Percentiles rank a stretch among this genome's conserved stretches.
These are phyloP conservation scores for Antheraea assamensis DNA, from an alignment of 2,888 invertebrate genomes.

Conservation along the genomic window DNA sequence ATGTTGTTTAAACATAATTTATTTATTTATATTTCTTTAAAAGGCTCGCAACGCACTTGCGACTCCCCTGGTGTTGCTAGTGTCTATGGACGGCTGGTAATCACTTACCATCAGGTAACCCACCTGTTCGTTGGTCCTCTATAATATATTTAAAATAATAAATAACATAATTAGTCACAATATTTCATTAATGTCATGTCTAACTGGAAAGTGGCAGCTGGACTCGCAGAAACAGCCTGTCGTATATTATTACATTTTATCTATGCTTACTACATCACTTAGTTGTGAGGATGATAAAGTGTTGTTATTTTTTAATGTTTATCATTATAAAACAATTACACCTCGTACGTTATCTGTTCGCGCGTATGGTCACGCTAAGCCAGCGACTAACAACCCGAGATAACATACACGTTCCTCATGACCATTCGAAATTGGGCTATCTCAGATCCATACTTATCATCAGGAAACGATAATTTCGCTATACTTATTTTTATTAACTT, in stretches of 20 bases:
- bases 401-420: slow-evolving; percentile 20
- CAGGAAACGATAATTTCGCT: slow-evolving; percentile 15
- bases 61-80: too few species aligned
- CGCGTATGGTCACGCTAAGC: slow-evolving; percentile 59
- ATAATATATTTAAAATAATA: too few species aligned
- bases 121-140: too few species aligned
- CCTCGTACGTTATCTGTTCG: slow-evolving; percentile 42
- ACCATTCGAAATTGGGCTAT: slow-evolving; percentile 25
- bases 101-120: too few species aligned
- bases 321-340: slow-evolving; percentile 16
- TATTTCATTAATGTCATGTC: background rate
- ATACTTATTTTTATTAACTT: slow-evolving; percentile 9
- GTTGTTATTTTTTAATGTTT: slow-evolving; percentile 12
- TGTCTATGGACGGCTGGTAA: too few species aligned
- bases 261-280: background rate
- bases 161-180: background rate
- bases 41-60: too few species aligned
- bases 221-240: background rate
- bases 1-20: background rate
- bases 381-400: slow-evolving; percentile 33
- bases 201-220: background rate
- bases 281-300: slow-evolving; percentile 10
- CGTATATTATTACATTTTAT: background rate
- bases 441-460: slow-evolving; percentile 19
- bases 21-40: too few species aligned